Evolutionary conservation across 2,888 invertebrate genomes (phyloP).

Genomic region (Leptinotarsa rubiginosa): DNA sequence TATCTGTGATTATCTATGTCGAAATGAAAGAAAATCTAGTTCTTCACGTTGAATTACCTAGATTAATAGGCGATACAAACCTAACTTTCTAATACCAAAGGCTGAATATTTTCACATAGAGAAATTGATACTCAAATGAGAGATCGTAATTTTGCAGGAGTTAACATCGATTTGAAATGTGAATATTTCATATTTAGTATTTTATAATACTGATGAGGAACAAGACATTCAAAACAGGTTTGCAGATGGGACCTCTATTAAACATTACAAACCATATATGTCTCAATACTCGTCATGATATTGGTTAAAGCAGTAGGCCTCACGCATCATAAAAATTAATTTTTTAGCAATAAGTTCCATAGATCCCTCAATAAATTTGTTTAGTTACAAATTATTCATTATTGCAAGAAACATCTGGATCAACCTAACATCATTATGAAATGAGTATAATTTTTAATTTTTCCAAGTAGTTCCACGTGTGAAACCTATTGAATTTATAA

Average conservation of each 20-base stretch:
- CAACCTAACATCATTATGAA: background rate
- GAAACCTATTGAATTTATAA: constrained; percentile 3
- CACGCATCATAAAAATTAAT: too few species aligned
- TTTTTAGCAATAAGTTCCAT: background rate
- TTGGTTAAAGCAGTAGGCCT: too few species aligned
- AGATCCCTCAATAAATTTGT: background rate
- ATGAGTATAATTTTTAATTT: constrained; percentile 3
- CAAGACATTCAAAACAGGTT: too few species aligned
- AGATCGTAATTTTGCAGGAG: background rate
- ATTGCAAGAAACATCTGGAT: background rate
- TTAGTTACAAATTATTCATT: background rate
- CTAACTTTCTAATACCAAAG: background rate
- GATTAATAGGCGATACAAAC: background rate
- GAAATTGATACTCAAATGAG: background rate
- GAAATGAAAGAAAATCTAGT: background rate
- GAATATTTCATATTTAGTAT: too few species aligned
- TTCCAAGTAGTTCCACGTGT: background rate
- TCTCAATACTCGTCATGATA: too few species aligned
- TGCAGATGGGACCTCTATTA: too few species aligned
- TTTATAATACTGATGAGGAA: too few species aligned
- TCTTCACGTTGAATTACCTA: background rate
- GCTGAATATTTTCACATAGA: background rate
- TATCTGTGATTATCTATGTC: background rate
- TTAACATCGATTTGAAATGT: too few species aligned
- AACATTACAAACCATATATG: too few species aligned